Conservation (phyloP, 2,113 vertebrate species). For the Triplophysa siluroides region DNA sequence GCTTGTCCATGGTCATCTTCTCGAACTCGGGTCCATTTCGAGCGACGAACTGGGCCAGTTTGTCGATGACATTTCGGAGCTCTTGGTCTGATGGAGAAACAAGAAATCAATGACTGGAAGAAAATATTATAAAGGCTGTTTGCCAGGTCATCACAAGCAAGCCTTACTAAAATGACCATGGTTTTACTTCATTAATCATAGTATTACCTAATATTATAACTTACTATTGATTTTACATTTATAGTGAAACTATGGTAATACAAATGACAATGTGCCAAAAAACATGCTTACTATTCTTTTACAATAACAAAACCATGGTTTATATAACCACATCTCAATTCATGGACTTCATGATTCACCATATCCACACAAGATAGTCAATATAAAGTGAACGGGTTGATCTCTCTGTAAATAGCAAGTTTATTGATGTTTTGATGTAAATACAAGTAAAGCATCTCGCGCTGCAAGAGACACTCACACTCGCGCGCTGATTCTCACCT, state of each 20-base stretch:
- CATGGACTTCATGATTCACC: neutral
- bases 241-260: too few relatives aligned
- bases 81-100: conserved; percentile 84
- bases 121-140: neutral
- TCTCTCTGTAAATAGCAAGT: neutral
- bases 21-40: conserved; percentile 97
- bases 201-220: too few relatives aligned
- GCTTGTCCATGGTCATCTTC: conserved; percentile 99
- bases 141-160: too few relatives aligned
- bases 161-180: too few relatives aligned
- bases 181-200: too few relatives aligned
- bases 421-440: neutral
- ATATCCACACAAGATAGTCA: neutral
- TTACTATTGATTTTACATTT: too few relatives aligned
- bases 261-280: too few relatives aligned
- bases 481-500: conserved; percentile 57
- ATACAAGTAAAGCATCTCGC: too few relatives aligned
- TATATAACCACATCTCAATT: too few relatives aligned
- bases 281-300: too few relatives aligned
- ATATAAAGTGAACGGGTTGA: neutral
- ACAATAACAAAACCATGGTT: too few relatives aligned
- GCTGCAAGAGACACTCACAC: neutral
- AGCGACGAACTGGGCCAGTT: conserved; percentile 95
- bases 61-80: conserved; percentile 97
- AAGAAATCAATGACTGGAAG: neutral